phyloP scores from a whole-genome alignment of 2,888 invertebrate genomes.

The Cepaea hortensis region DNA sequence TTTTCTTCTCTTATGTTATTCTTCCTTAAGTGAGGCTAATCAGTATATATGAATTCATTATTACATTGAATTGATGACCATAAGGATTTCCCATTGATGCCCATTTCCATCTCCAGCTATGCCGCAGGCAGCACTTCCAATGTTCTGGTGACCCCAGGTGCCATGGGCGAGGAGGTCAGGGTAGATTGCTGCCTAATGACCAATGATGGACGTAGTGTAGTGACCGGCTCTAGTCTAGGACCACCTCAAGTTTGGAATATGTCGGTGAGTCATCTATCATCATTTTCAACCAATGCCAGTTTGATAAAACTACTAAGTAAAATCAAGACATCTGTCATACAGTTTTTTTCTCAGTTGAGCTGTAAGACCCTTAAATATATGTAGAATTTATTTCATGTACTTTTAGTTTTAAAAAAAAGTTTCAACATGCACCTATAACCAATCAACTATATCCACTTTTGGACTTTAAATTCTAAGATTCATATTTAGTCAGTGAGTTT shows the following conservation, averaged over 20 bases:
- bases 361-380: neutral
- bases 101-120: conserved; percentile 32
- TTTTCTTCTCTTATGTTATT: too few species aligned
- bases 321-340: neutral
- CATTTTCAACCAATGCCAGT: neutral
- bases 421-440: neutral
- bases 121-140: conserved; percentile 47
- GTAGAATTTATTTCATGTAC: neutral
- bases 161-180: conserved; percentile 73
- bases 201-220: conserved; percentile 71
- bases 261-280: conserved; percentile 63
- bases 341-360: neutral
- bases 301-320: neutral
- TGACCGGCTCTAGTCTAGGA: conserved; percentile 75
- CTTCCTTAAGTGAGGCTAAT: too few species aligned
- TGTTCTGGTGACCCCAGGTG: conserved; percentile 65
- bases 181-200: conserved; percentile 76
- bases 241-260: conserved; percentile 77
- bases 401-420: neutral
- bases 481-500: too few species aligned
- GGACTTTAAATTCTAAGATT: too few species aligned
- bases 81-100: too few species aligned
- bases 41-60: too few species aligned
- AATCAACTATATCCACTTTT: too few species aligned
- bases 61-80: too few species aligned